Conservation (phyloP, 2,113 vertebrate genomes). For the Phalacrocorax pelagicus region DNA sequence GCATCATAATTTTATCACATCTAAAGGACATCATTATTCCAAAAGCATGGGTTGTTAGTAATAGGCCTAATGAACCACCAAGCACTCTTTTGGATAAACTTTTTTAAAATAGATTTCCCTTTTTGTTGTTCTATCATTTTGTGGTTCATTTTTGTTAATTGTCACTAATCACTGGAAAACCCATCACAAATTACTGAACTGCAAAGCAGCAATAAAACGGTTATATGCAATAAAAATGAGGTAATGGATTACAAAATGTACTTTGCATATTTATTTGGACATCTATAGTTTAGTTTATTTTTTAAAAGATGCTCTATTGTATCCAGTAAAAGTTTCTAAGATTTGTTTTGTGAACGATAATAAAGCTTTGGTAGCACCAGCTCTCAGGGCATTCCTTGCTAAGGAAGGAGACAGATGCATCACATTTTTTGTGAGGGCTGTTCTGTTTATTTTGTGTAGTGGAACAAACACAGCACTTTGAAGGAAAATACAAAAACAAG, state of each 20-base stretch:
- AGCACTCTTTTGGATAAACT: neutral
- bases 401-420: neutral
- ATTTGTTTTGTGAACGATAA: slow-evolving; percentile 4
- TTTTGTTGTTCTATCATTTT: neutral
- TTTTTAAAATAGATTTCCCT: neutral
- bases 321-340: slow-evolving; percentile 9
- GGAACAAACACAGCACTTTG: neutral
- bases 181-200: neutral
- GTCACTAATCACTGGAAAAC: slow-evolving; percentile 4
- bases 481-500: neutral
- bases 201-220: slow-evolving; percentile 23
- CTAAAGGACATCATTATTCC: neutral
- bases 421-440: neutral
- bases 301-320: slow-evolving; percentile 19
- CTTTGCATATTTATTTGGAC: slow-evolving; percentile 19
- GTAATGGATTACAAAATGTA: slow-evolving; percentile 34
- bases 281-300: slow-evolving; percentile 17
- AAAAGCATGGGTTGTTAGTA: neutral
- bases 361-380: slow-evolving; percentile 23
- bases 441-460: neutral
- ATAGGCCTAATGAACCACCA: neutral
- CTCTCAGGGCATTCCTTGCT: neutral
- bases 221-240: slow-evolving; percentile 34
- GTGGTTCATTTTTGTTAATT: neutral
- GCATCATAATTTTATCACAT: neutral